These are phyloP conservation scores for Linnaemya tessellans DNA, from an alignment of 2,888 invertebrate genomes.

Conservation along the genomic window DNA sequence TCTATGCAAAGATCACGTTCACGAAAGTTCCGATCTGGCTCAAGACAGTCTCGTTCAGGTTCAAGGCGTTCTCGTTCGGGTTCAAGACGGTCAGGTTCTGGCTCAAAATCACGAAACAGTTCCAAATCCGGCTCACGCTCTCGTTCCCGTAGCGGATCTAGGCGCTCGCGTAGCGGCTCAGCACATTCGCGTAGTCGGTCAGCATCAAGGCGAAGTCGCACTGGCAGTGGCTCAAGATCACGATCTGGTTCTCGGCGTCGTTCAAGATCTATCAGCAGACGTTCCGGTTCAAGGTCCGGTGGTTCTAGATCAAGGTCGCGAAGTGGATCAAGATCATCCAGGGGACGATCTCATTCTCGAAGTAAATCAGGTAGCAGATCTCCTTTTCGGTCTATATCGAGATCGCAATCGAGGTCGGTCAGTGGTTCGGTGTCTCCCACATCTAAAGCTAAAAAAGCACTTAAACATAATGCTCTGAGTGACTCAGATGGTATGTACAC, in stretches of 20 bases:
- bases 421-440: conserved; percentile 71
- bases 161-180: conserved; percentile 75
- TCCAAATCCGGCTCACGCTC: conserved; percentile 59
- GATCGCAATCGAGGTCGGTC: conserved; percentile 61
- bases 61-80: conserved; percentile 67
- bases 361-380: conserved; percentile 75
- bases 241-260: conserved; percentile 75
- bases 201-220: conserved; percentile 69
- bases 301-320: conserved; percentile 74
- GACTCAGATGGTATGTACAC: conserved; percentile 85
- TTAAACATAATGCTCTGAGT: conserved; percentile 83
- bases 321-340: conserved; percentile 71
- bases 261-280: conserved; percentile 56
- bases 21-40: conserved; percentile 71
- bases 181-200: conserved; percentile 72
- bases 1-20: no score
- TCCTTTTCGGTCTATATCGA: conserved; percentile 71
- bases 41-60: conserved; percentile 62
- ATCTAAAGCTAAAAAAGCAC: conserved; percentile 68
- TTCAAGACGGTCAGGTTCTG: conserved; percentile 54
- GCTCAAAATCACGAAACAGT: conserved; percentile 39
- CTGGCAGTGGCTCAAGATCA: conserved; percentile 70
- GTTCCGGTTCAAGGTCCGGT: conserved; percentile 55
- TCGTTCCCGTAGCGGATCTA: conserved; percentile 71
- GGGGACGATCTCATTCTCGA: conserved; percentile 75